phyloP scores from a whole-genome alignment of 2,797 vertebrate genomes.

The Vultur gryphus region DNA sequence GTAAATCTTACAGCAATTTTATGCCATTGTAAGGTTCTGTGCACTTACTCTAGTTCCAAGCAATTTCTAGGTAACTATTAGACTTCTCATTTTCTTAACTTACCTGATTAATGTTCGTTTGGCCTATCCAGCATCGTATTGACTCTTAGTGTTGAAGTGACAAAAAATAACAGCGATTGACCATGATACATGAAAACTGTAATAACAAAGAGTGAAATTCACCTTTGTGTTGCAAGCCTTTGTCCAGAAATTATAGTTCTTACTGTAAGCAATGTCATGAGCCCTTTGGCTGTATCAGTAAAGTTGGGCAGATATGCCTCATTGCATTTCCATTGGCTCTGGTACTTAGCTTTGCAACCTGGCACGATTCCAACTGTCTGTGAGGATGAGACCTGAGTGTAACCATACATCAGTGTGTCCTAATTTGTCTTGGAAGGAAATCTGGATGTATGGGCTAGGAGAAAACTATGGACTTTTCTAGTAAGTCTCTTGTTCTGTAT shows the following conservation, averaged over 20 bases:
- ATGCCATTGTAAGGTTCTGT: background rate
- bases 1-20: background rate
- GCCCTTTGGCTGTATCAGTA: background rate
- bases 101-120: background rate
- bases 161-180: background rate
- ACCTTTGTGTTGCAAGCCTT: background rate
- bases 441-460: background rate
- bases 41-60: background rate
- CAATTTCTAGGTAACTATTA: background rate
- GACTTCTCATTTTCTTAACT: background rate
- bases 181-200: background rate
- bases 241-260: background rate
- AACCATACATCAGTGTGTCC: background rate
- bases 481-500: background rate
- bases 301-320: background rate
- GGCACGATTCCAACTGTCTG: background rate
- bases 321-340: background rate
- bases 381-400: background rate
- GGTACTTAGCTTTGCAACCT: background rate
- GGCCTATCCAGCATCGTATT: background rate
- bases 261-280: background rate
- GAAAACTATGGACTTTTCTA: background rate
- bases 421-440: background rate
- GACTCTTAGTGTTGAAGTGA: background rate
- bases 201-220: background rate